Percentiles rank a stretch among this genome's conserved stretches.
Conservation (phyloP, 2,888 invertebrate genomes). For the Agrochola circellaris region DNA sequence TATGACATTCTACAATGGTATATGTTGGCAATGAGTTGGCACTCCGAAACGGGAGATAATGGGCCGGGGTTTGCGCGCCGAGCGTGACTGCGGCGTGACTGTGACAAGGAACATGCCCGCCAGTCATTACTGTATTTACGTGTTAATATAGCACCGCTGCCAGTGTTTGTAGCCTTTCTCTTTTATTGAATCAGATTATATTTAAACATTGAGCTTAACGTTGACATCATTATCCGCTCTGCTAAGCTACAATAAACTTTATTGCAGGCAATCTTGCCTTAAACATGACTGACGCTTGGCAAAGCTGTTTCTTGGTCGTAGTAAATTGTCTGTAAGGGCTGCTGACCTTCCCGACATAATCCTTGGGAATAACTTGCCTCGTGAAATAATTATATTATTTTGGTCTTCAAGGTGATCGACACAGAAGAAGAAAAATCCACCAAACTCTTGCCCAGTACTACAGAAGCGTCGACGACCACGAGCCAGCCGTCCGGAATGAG, state of each 20-base stretch:
- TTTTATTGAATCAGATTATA: slow-evolving; percentile 61
- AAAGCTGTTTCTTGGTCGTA: neutral
- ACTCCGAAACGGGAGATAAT: slow-evolving; percentile 84
- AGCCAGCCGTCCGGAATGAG: slow-evolving; percentile 68
- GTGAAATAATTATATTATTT: neutral
- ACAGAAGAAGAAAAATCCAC: slow-evolving; percentile 79
- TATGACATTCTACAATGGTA: slow-evolving; percentile 59
- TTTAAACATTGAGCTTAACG: slow-evolving; percentile 43
- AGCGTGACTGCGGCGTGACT: slow-evolving; percentile 77
- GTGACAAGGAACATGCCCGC: slow-evolving; percentile 73
- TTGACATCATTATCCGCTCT: slow-evolving; percentile 52
- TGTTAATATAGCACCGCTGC: slow-evolving; percentile 70
- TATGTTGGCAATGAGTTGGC: slow-evolving; percentile 69
- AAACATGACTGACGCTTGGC: neutral
- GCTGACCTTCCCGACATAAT: neutral
- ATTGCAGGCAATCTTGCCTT: neutral
- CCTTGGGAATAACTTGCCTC: neutral
- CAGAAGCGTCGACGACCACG: slow-evolving; percentile 71
- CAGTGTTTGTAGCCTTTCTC: slow-evolving; percentile 60
- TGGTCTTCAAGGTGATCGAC: slow-evolving; percentile 80
- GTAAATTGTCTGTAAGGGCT: neutral
- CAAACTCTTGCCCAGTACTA: slow-evolving; percentile 63
- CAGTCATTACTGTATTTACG: slow-evolving; percentile 72
- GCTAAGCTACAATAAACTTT: slow-evolving; percentile 36
- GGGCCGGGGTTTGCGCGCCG: slow-evolving; percentile 72